Evolutionary conservation across 2,113 vertebrate species (phyloP).

Genomic region (Centropristis striata): DNA sequence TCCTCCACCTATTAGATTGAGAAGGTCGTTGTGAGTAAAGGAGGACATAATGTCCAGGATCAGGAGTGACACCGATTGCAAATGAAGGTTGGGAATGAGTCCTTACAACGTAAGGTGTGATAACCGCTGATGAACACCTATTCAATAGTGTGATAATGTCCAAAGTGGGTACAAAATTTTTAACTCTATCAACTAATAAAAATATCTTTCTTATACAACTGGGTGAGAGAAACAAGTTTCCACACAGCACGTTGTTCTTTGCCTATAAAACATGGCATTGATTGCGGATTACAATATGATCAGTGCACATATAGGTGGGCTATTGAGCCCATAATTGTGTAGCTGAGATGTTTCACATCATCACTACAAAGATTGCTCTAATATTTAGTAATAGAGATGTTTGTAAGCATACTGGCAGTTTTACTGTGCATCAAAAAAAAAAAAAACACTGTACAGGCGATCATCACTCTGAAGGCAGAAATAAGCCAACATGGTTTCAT

Average conservation of each 20-base stretch:
- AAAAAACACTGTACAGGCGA: not conserved
- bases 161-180: too few relatives aligned
- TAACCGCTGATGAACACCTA: too few relatives aligned
- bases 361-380: not conserved
- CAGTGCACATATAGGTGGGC: too few relatives aligned
- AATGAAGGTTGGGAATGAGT: too few relatives aligned
- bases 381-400: not conserved
- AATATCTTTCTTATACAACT: not conserved
- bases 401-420: not conserved
- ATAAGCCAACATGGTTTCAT: slow-evolving; percentile 6
- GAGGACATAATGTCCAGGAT: too few relatives aligned
- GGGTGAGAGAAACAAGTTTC: not conserved
- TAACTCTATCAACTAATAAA: too few relatives aligned
- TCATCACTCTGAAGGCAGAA: not conserved
- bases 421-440: not conserved
- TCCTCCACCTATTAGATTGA: too few relatives aligned
- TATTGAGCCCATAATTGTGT: not conserved
- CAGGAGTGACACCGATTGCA: too few relatives aligned
- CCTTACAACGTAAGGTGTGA: too few relatives aligned
- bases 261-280: not conserved
- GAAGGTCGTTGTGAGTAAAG: too few relatives aligned
- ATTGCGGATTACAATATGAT: not conserved
- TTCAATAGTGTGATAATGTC: too few relatives aligned
- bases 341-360: not conserved
- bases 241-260: not conserved